Evolutionary conservation across 1,140 invertebrate species (phyloP), one percentile per base, ranked within the genome.

Genomic region (Calephelis nemesis): DNA sequence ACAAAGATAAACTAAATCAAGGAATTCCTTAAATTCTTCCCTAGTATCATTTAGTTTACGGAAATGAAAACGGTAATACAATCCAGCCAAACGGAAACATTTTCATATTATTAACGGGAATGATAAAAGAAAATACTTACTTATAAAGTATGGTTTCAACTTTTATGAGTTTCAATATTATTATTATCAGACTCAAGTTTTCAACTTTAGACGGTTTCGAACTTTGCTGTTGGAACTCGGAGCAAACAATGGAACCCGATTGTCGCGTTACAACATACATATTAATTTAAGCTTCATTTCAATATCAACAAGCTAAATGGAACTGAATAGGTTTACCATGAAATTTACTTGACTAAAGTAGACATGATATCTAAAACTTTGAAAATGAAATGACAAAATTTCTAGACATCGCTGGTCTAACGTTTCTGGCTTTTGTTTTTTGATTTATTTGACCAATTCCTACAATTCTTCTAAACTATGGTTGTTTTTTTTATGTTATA

Each of bases 241-340:
- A 54, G 62, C 75, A 75, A 79, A 77, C 78, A 77, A 74, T 68
- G 67, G 70, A 67, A 63, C 72, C 68, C 67, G 73, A 81, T 76
- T 77, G 78, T 81, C 71, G 65, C 63, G 50, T 70, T 67, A 77
- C 71, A 72, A 71, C 72, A 78, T 81, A 78, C 74, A 78, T 81
- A 81, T 81, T 78, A 81, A 81, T 82, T 88, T 81, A 73, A 76
- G 76, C 73, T 81, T 82, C 79, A 87, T 88, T 85, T 87, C 82
- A 88, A 86, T 88, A 85, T 82, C 78, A 85, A 88, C 82, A 85
- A 82, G 79, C 74, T 67, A 76, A 79, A 79, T 75, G 72, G 80
- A 79, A 79, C 70, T 78, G 75, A 78, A 79, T 76, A 69, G 74
- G 68, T 71, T 71, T 69, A 60, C 65, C 71, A 72, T 68, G 63